Conservation (phyloP, 2,113 vertebrate species). For the Ptilorrhoa leucosticta region DNA sequence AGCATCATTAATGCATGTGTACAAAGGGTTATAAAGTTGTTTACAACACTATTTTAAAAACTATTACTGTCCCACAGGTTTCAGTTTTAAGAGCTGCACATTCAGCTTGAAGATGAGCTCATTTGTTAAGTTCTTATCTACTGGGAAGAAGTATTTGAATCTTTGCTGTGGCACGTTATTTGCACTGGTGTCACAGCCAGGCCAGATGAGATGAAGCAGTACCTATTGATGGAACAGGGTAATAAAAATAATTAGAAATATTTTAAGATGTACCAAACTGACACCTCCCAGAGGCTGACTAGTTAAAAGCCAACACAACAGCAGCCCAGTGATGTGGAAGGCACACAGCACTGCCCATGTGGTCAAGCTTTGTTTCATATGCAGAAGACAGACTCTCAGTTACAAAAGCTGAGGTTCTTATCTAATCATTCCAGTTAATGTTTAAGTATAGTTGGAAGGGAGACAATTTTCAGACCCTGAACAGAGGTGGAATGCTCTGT, state of each 20-base stretch:
- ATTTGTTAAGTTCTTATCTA: not conserved
- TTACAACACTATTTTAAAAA: not conserved
- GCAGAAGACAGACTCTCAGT: not conserved
- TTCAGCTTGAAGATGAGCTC: not conserved
- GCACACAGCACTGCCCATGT: accelerated
- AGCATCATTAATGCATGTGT: not conserved
- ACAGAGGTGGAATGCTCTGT: not conserved
- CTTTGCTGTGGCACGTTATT: not conserved
- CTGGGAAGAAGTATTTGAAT: not conserved
- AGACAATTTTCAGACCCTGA: not conserved
- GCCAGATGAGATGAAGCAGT: not conserved
- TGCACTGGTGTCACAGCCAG: not conserved
- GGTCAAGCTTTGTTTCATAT: not conserved
- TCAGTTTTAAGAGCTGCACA: not conserved
- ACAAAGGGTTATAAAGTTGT: not conserved
- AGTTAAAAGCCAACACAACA: not conserved
- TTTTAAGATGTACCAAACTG: not conserved
- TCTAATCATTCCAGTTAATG: not conserved
- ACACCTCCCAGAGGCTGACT: not conserved
- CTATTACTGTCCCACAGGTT: not conserved
- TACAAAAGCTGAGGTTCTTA: not conserved
- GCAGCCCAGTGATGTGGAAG: not conserved
- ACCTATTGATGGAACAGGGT: accelerated
- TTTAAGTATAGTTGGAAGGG: not conserved
- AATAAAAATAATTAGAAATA: not conserved